These are phyloP conservation scores for Gonocerus acuteangulatus DNA, from an alignment of 2,888 invertebrate species.

Conservation along the genomic window DNA sequence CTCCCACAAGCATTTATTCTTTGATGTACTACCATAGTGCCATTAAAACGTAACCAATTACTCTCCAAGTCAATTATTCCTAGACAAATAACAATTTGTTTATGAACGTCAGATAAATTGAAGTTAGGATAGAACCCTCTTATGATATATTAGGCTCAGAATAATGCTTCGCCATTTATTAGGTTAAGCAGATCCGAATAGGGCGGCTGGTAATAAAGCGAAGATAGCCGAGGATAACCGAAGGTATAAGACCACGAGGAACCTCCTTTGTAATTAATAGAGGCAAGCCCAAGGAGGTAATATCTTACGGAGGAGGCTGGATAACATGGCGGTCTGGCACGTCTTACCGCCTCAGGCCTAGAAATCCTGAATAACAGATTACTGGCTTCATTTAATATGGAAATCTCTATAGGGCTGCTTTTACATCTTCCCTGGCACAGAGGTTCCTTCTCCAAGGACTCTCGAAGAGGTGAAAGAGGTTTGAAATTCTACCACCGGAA, in stretches of 20 bases:
- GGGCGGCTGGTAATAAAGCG: constrained; percentile 14
- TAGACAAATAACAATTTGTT: too few relatives aligned
- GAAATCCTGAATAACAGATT: constrained; percentile 20
- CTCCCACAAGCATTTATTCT: too few relatives aligned
- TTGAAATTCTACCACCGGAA: too few relatives aligned
- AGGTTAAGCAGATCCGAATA: constrained; percentile 5
- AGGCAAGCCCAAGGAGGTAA: constrained; percentile 3
- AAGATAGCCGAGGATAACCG: neutral
- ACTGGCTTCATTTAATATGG: constrained; percentile 24
- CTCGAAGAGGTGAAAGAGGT: neutral
- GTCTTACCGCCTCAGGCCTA: constrained; percentile 10
- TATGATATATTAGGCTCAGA: constrained; percentile 4
- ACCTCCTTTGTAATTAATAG: constrained; percentile 12
- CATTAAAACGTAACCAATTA: too few relatives aligned
- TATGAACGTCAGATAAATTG: too few relatives aligned
- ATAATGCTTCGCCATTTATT: constrained; percentile 7
- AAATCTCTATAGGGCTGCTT: constrained; percentile 11
- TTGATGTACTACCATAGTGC: too few relatives aligned
- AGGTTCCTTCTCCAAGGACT: constrained; percentile 2
- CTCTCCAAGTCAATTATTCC: too few relatives aligned
- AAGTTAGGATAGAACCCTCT: too few relatives aligned
- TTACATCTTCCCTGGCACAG: too few relatives aligned
- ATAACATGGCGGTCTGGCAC: constrained; percentile 13
- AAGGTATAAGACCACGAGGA: neutral
- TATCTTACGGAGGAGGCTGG: neutral